These are phyloP conservation scores for Tupaia tana DNA, from an alignment of 2,113 vertebrate genomes.

Conservation along the genomic window DNA sequence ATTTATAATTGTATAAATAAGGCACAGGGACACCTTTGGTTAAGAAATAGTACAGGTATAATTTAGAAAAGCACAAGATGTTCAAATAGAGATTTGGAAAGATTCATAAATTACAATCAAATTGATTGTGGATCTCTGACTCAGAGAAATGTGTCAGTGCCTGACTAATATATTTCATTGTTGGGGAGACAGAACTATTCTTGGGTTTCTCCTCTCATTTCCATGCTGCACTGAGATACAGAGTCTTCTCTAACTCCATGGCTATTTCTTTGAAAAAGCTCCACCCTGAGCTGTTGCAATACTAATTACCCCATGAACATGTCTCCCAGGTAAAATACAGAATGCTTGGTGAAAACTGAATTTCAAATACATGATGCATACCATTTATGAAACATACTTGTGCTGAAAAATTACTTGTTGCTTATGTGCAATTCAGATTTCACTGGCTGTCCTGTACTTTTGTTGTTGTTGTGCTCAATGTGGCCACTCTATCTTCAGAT, in stretches of 20 bases:
- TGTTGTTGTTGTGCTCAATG: background rate
- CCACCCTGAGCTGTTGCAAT: background rate
- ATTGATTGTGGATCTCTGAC: background rate
- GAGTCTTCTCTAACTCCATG: too few species aligned
- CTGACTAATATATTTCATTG: too few species aligned
- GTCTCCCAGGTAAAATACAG: constrained; percentile 1
- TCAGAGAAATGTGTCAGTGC: too few species aligned
- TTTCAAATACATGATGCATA: background rate
- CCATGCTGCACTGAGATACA: too few species aligned
- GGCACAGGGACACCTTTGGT: background rate
- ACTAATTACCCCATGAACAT: background rate
- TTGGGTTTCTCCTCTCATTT: too few species aligned
- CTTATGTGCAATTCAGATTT: constrained; percentile 9
- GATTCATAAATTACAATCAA: background rate
- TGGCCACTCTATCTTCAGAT: background rate
- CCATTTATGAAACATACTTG: background rate
- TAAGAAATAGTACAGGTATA: background rate
- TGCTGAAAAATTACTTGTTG: background rate
- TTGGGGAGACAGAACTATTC: too few species aligned
- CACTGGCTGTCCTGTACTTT: background rate
- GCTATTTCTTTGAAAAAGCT: background rate
- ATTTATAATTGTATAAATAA: background rate
- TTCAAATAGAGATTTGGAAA: constrained; percentile 21
- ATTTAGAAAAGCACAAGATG: background rate
- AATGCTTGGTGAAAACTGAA: constrained; percentile 11